A percentile compares a stretch with the other conserved stretches of the same genome.
Conservation (phyloP, 2,797 vertebrate species). For the Neosalanx taihuensis region DNA sequence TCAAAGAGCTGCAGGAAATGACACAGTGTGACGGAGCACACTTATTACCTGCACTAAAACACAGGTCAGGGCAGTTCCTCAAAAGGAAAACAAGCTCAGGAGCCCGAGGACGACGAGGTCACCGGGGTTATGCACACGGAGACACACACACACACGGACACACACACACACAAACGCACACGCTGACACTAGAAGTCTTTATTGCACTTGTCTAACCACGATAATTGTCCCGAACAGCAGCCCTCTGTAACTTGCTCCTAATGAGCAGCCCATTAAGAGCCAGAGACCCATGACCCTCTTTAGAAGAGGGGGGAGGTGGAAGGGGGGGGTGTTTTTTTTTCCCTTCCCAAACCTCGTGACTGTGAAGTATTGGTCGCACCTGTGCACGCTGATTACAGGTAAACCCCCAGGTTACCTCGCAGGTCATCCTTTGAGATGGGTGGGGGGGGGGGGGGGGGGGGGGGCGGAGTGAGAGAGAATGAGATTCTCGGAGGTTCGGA, state of each 20-base stretch:
- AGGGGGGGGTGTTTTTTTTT: too few species aligned
- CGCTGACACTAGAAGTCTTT: background rate
- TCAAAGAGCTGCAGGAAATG: constrained; percentile 5
- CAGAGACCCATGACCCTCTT: background rate
- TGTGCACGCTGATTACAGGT: background rate
- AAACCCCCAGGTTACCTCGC: background rate
- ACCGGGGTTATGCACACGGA: background rate
- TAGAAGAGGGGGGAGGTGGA: background rate
- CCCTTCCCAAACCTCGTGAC: background rate
- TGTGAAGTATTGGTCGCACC: background rate
- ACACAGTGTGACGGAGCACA: background rate
- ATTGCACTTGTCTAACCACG: background rate
- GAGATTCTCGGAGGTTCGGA: too few species aligned
- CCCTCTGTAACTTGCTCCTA: background rate
- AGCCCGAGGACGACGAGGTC: constrained; percentile 4
- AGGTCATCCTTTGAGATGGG: constrained; percentile 10
- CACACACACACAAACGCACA: background rate
- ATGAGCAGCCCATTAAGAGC: background rate
- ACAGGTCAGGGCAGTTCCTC: constrained; percentile 17
- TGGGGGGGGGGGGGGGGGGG: too few species aligned
- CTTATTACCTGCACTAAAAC: constrained; percentile 12
- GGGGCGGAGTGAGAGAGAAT: background rate
- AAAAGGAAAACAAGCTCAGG: background rate
- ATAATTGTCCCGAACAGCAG: background rate
- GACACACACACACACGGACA: background rate